Percentiles rank a stretch among this genome's conserved stretches.
These are phyloP conservation scores for Rhinoptilus africanus DNA, from an alignment of 2,113 vertebrate species.

Conservation along the genomic window DNA sequence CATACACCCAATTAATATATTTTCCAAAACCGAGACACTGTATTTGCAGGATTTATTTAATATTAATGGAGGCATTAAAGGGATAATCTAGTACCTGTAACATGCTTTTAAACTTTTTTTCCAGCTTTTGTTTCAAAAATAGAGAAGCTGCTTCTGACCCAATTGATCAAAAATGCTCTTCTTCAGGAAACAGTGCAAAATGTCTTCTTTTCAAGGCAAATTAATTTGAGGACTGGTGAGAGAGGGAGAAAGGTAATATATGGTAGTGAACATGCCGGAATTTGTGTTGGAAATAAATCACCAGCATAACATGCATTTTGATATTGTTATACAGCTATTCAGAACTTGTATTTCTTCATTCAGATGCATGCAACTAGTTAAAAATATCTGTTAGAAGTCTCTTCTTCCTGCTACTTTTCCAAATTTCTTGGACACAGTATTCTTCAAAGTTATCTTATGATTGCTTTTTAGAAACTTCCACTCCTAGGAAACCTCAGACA, in stretches of 20 bases:
- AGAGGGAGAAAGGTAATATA: not conserved
- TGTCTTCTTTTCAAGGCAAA: not conserved
- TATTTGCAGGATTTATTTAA: constrained; percentile 43
- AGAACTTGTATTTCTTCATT: not conserved
- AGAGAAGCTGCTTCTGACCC: not conserved
- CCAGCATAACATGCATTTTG: not conserved
- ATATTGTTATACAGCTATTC: not conserved
- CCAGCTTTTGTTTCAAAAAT: constrained; percentile 9
- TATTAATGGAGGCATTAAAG: constrained; percentile 34
- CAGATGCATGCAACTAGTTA: not conserved
- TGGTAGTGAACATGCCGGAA: not conserved
- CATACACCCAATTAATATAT: constrained; percentile 51
- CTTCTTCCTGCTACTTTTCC: not conserved
- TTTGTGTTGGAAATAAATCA: constrained; percentile 21
- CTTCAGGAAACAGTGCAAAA: not conserved
- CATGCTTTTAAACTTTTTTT: not conserved
- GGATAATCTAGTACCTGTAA: constrained; percentile 24
- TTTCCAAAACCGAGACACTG: not conserved
- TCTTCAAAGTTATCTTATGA: not conserved
- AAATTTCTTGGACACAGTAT: not conserved
- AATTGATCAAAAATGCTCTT: constrained; percentile 8
- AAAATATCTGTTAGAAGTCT: not conserved
- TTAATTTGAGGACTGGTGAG: not conserved
- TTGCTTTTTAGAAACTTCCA: not conserved
- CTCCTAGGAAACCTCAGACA: not conserved